Evolutionary conservation across 2,888 invertebrate genomes (phyloP).

Genomic region (Deilephila porcellus): DNA sequence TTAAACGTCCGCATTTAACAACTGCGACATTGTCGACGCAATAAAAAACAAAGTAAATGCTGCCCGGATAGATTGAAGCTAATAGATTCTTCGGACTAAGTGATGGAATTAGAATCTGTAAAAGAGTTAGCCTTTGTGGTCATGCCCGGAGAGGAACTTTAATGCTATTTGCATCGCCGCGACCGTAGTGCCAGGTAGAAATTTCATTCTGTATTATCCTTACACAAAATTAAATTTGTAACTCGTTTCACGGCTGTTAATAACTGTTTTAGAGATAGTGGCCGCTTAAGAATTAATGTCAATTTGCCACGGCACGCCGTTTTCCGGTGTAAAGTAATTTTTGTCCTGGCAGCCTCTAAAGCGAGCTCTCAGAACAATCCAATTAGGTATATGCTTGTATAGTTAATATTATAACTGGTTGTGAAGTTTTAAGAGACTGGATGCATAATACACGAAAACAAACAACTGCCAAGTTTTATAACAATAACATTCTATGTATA

Average conservation of each 20-base stretch:
- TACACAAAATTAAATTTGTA: constrained; percentile 11
- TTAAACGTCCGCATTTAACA: constrained; percentile 47
- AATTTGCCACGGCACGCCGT: neutral
- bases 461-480: too few relatives aligned
- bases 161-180: neutral
- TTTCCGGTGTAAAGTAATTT: neutral
- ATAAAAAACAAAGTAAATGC: constrained; percentile 52
- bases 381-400: neutral
- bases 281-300: neutral
- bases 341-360: neutral
- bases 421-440: neutral
- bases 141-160: neutral
- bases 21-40: constrained; percentile 45
- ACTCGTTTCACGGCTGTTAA: neutral
- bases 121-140: constrained; percentile 15
- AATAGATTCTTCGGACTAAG: constrained; percentile 25
- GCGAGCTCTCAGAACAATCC: neutral
- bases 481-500: too few relatives aligned
- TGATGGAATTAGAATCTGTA: constrained; percentile 28
- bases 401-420: neutral
- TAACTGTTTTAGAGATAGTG: neutral
- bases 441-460: too few relatives aligned
- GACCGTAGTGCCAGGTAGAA: neutral
- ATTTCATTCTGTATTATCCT: neutral
- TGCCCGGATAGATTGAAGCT: constrained; percentile 30